Conservation (phyloP, 2,113 vertebrate genomes). For the Pteruthius melanotis region DNA sequence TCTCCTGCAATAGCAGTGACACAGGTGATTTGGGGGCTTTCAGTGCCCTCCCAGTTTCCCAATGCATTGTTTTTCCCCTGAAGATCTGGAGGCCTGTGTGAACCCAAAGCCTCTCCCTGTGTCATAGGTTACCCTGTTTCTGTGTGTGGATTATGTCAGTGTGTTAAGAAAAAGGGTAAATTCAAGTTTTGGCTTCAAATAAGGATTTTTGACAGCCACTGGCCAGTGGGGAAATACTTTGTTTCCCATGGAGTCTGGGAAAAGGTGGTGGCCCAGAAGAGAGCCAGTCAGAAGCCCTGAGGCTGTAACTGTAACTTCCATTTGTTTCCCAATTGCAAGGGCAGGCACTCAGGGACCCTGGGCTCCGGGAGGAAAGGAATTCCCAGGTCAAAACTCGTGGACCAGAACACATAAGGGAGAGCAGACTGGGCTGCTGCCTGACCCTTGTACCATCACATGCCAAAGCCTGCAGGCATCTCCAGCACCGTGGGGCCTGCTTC, state of each 20-base stretch:
- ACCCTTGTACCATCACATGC: neutral
- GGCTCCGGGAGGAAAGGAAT: neutral
- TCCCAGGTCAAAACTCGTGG: neutral
- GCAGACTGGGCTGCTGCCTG: neutral
- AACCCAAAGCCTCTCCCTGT: neutral
- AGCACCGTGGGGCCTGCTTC: rapidly evolving
- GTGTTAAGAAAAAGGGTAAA: neutral
- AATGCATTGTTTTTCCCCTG: neutral
- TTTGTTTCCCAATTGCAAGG: neutral
- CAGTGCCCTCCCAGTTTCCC: neutral
- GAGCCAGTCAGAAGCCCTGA: neutral
- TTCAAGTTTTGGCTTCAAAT: neutral
- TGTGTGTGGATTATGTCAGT: neutral
- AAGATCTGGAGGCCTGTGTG: neutral
- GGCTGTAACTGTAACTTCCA: neutral
- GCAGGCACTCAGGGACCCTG: neutral
- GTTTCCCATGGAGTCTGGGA: neutral
- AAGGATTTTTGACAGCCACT: neutral
- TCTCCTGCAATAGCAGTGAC: neutral
- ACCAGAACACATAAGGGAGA: rapidly evolving
- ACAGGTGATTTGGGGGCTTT: too few species aligned
- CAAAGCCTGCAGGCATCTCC: neutral
- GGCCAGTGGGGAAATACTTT: neutral
- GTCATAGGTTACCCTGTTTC: neutral
- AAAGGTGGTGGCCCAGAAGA: neutral